These are phyloP conservation scores for Hephaestus fuliginosus DNA, from an alignment of 2,797 vertebrate genomes.

Conservation along the genomic window DNA sequence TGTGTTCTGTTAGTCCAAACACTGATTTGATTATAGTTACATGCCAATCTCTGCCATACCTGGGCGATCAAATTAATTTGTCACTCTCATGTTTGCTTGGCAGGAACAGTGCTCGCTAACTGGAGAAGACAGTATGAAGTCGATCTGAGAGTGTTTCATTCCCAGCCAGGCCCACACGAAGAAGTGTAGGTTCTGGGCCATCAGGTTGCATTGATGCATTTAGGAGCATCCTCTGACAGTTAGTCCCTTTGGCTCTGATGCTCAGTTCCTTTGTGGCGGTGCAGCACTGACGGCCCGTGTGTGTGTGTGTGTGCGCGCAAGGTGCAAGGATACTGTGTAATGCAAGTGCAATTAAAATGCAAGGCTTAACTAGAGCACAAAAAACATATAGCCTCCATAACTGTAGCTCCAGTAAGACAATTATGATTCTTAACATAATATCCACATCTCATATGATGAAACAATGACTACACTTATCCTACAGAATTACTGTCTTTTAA, in stretches of 20 bases:
- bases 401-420: slow-evolving; percentile 16
- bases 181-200: slow-evolving; percentile 74
- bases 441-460: slow-evolving; percentile 23
- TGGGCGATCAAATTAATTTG: slow-evolving; percentile 68
- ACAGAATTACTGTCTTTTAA: slow-evolving; percentile 1
- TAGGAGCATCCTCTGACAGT: slow-evolving; percentile 69
- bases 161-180: slow-evolving; percentile 47
- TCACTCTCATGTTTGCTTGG: slow-evolving; percentile 53
- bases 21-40: slow-evolving; percentile 52
- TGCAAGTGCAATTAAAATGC: slow-evolving; percentile 21
- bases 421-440: slow-evolving; percentile 39
- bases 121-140: slow-evolving; percentile 42
- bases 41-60: slow-evolving; percentile 46
- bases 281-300: slow-evolving; percentile 7
- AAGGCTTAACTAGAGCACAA: slow-evolving; percentile 55
- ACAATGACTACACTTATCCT: slow-evolving; percentile 1
- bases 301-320: neutral
- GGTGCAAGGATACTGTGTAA: neutral
- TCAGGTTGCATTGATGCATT: slow-evolving; percentile 76
- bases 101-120: slow-evolving; percentile 45
- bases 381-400: slow-evolving; percentile 40
- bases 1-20: slow-evolving; percentile 48
- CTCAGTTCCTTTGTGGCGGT: slow-evolving; percentile 49
- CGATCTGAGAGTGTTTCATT: slow-evolving; percentile 48
- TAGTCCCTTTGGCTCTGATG: slow-evolving; percentile 53